Conservation (phyloP, 1,140 invertebrate species). For the Musca domestica region DNA sequence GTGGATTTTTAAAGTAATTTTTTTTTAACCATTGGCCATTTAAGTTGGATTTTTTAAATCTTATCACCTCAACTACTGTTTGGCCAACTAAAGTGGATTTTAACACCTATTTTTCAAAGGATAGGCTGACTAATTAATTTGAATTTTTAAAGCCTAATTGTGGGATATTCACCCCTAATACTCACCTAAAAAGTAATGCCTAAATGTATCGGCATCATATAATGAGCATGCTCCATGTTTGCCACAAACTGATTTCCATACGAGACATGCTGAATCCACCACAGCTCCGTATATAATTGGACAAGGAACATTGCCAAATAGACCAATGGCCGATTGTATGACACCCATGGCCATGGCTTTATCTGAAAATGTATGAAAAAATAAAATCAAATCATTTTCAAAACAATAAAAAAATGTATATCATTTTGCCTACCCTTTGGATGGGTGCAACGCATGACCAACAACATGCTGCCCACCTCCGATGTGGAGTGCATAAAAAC, state of each 20-base stretch:
- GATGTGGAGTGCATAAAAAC: conserved; percentile 90
- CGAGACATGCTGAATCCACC: conserved; percentile 85
- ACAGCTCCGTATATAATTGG: conserved; percentile 89
- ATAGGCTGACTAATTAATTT: too few relatives aligned
- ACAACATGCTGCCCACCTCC: conserved; percentile 86
- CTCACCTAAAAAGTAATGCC: conserved; percentile 83
- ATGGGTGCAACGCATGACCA: conserved; percentile 87
- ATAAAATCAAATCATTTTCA: neutral
- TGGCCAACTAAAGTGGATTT: too few relatives aligned
- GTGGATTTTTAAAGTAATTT: too few relatives aligned
- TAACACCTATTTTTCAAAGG: too few relatives aligned
- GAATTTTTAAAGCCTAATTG: too few relatives aligned
- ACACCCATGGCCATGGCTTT: conserved; percentile 92
- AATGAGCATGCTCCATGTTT: conserved; percentile 78
- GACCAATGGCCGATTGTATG: conserved; percentile 88
- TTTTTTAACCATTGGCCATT: too few relatives aligned
- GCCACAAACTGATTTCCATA: conserved; percentile 81
- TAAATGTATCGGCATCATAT: conserved; percentile 79
- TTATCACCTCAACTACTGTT: too few relatives aligned
- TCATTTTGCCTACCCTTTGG: conserved; percentile 60
- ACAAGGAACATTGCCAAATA: conserved; percentile 91
- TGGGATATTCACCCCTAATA: too few relatives aligned
- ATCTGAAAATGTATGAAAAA: too few relatives aligned
- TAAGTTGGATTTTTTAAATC: too few relatives aligned
- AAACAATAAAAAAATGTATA: neutral